A percentile compares a stretch with the other conserved stretches of the same genome.
Evolutionary conservation across 2,113 vertebrate genomes (phyloP).

Genomic region (Dasyurus viverrinus): DNA sequence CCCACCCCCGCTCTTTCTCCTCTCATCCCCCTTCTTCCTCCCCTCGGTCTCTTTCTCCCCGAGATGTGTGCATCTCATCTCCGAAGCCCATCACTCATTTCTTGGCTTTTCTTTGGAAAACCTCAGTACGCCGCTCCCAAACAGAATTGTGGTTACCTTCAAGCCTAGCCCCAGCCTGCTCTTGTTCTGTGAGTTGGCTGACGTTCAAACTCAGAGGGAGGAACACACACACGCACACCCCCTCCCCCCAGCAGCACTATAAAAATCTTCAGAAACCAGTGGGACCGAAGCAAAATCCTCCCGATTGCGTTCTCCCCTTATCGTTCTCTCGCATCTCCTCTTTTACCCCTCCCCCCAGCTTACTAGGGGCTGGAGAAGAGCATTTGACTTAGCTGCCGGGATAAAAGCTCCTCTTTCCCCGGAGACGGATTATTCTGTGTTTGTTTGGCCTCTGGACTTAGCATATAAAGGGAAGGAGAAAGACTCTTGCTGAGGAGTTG

Average conservation of each 20-base stretch:
- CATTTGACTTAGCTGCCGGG: not conserved
- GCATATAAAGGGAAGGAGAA: not conserved
- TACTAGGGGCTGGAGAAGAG: not conserved
- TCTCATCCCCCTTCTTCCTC: too few relatives aligned
- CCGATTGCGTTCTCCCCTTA: not conserved
- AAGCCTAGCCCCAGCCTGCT: not conserved
- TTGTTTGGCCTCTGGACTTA: not conserved
- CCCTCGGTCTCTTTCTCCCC: not conserved
- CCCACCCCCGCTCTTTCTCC: too few relatives aligned
- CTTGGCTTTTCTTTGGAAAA: not conserved
- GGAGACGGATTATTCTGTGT: not conserved
- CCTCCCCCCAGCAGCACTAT: accelerated
- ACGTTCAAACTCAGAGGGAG: conserved; percentile 1
- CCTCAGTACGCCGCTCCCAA: not conserved
- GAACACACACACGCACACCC: not conserved
- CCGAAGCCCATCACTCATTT: not conserved
- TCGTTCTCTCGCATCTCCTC: not conserved
- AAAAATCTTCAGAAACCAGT: not conserved
- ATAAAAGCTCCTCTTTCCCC: not conserved
- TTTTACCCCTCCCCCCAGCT: not conserved
- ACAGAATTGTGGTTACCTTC: not conserved
- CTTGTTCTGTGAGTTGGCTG: conserved; percentile 7
- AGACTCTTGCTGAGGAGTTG: not conserved
- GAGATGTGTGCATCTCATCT: not conserved
- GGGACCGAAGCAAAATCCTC: not conserved